Evolutionary conservation across 1,140 invertebrate species (phyloP), one percentile per base, ranked within the genome.

Genomic region (Lepidurus packardi): DNA sequence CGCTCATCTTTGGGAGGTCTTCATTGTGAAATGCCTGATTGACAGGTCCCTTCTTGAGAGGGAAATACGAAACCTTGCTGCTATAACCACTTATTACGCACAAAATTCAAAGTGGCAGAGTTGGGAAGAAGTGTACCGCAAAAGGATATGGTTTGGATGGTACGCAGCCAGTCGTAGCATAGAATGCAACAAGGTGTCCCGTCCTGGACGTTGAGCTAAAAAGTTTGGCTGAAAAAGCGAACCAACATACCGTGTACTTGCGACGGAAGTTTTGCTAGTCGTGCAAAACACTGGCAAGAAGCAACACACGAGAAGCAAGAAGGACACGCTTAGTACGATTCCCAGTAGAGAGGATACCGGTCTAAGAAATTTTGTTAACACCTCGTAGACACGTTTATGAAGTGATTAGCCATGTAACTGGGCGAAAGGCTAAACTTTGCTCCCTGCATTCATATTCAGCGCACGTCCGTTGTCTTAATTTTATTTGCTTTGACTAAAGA

Each of bases 11-110:
- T 65, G 53, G 21, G 53, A 65, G n/a, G 53, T 65, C 53, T 65
- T 65, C 53, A 16, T 65, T 65, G 53, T 65, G 53, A 65, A n/a
- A 7, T 13, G 53, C 16, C 53, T 65, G 53, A 65, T 65, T 65
- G 53, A 65, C 53, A 65, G 53, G 53, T 65, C 53, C 53, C 21
- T 65, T 65, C 53, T 65, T 65, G 53, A 65, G 53, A n/a, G 53
- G 53, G 53, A 65, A 65, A 65, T 65, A 65, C 13, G 53, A 65
- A 65, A 65, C 53, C 21, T 65, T 16, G 16, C 16, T 65, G 53
- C 53, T 7, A n/a, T 65, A 65, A 65, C 13, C 53, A 21, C 53
- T 65, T 21, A 21, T 65, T 65, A 65, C 53, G 53, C 53, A 65
- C 53, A 21, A 65, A n/a, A 65, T 65, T 65, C 16, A 65, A 65